These are phyloP conservation scores for Brachionus angularis DNA, from an alignment of 1,140 invertebrate genomes.

Conservation along the genomic window DNA sequence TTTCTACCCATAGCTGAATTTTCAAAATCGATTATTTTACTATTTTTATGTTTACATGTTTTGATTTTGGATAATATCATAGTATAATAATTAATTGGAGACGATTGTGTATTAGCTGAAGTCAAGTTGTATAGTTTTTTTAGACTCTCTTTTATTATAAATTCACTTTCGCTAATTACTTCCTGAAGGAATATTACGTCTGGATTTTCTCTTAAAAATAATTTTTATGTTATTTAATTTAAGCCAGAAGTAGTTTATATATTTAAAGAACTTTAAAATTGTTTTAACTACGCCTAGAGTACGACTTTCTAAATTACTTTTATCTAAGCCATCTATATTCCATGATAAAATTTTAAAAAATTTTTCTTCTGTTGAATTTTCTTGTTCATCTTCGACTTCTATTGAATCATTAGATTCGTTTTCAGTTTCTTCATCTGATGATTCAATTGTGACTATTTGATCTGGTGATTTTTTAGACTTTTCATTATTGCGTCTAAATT, in stretches of 20 bases:
- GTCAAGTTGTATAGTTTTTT: constrained; percentile 48
- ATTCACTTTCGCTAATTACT: constrained; percentile 59
- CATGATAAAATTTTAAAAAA: constrained; percentile 56
- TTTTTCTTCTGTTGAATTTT: background rate
- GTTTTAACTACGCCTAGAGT: constrained; percentile 61
- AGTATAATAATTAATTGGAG: background rate
- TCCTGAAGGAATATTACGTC: constrained; percentile 67
- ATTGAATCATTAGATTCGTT: background rate
- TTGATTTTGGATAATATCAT: constrained; percentile 58
- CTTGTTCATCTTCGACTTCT: background rate
- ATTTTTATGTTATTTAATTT: background rate
- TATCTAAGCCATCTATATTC: constrained; percentile 67
- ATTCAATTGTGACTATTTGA: no score
- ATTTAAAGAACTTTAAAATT: constrained; percentile 59
- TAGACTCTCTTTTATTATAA: constrained; percentile 47
- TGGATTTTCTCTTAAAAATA: constrained; percentile 60
- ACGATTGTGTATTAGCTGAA: constrained; percentile 46
- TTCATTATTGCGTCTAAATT: no score
- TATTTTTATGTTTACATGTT: constrained; percentile 55
- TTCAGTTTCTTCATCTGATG: background rate
- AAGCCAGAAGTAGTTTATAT: no score
- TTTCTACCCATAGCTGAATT: constrained; percentile 61
- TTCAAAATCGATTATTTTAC: constrained; percentile 58
- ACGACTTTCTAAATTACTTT: constrained; percentile 60
- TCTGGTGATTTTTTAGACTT: no score